These are phyloP conservation scores for Scolopax mira DNA, from an alignment of 2,113 vertebrate species.

Conservation along the genomic window DNA sequence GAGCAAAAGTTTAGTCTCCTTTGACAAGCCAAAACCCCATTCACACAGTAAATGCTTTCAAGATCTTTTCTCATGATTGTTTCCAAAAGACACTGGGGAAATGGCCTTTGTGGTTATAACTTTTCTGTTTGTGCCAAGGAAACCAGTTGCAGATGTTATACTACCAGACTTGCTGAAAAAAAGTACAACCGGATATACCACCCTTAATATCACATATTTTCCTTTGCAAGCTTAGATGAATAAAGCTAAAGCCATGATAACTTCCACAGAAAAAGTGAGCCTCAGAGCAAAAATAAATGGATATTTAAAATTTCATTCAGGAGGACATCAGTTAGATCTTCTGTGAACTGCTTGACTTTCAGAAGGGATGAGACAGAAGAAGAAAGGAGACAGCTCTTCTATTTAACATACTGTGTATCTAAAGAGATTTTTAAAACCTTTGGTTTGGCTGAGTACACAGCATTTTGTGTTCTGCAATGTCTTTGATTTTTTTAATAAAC, in stretches of 20 bases:
- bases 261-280: not conserved
- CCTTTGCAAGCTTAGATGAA: not conserved
- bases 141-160: not conserved
- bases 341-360: not conserved
- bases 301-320: not conserved
- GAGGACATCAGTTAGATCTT: not conserved
- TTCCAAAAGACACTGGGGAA: not conserved
- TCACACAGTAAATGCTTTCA: not conserved
- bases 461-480: not conserved
- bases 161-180: not conserved
- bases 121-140: not conserved
- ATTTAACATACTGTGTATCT: not conserved
- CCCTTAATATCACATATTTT: not conserved
- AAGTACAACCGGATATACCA: not conserved
- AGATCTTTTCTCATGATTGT: not conserved
- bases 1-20: not conserved
- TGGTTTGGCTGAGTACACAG: not conserved
- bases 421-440: not conserved
- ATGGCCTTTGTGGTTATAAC: not conserved
- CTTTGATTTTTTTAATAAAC: not conserved
- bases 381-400: not conserved
- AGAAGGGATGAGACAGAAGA: not conserved
- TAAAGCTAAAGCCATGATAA: not conserved
- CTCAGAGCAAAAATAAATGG: not conserved
- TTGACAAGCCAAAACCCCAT: not conserved